Evolutionary conservation across 2,888 invertebrate genomes (phyloP).

Genomic region (Trichacis sp.): DNA sequence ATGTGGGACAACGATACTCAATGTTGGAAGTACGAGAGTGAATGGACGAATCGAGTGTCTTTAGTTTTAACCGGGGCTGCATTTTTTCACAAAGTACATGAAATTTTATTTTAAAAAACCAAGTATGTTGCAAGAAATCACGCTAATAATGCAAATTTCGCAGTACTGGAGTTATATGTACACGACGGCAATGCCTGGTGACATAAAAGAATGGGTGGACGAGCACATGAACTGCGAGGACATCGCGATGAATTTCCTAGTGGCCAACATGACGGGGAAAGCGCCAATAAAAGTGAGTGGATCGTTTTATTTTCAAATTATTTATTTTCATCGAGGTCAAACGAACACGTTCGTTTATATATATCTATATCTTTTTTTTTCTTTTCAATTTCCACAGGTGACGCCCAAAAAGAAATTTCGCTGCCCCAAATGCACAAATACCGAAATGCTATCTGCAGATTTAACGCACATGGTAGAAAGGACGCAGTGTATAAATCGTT

Average conservation of each 20-base stretch:
- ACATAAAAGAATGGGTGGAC: constrained; percentile 91
- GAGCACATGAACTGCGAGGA: constrained; percentile 98
- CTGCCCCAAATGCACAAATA: constrained; percentile 94
- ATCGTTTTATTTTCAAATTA: background rate
- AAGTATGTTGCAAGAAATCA: too few species aligned
- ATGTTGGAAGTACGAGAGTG: constrained; percentile 94
- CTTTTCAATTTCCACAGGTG: constrained; percentile 73
- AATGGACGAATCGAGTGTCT: constrained; percentile 96
- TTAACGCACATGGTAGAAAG: constrained; percentile 92
- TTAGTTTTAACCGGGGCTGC: constrained; percentile 97
- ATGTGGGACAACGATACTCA: constrained; percentile 90
- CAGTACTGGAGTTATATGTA: constrained; percentile 94
- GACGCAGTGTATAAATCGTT: constrained; percentile 87
- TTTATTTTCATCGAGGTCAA: background rate
- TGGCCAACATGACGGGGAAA: constrained; percentile 92
- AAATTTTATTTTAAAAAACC: too few species aligned
- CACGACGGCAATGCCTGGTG: constrained; percentile 87
- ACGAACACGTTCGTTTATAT: constrained; percentile 4
- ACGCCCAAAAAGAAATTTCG: constrained; percentile 97
- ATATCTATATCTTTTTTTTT: constrained; percentile 11
- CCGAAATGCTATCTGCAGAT: constrained; percentile 94
- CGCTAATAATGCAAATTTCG: too few species aligned
- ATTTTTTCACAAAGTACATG: constrained; percentile 88
- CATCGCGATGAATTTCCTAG: constrained; percentile 97
- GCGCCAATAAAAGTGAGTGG: constrained; percentile 86